Conservation (phyloP, 2,888 invertebrate species). For the Eilema sororculum region DNA sequence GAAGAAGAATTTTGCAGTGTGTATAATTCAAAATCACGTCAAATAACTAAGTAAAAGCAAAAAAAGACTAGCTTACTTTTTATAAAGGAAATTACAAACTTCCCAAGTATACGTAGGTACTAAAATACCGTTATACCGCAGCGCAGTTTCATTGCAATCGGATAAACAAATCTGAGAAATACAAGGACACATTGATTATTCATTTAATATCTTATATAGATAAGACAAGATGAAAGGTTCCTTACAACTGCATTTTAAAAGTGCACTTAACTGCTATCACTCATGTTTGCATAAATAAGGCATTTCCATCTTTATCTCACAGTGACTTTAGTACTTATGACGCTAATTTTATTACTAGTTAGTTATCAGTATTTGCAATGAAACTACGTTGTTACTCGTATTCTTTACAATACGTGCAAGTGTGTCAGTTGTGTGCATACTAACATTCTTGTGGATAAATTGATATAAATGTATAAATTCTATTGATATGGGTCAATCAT, state of each 20-base stretch:
- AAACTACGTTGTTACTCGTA: slow-evolving; percentile 36
- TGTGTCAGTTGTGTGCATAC: slow-evolving; percentile 23
- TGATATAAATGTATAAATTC: not conserved
- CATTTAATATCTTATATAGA: too few species aligned
- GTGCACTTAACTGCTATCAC: not conserved
- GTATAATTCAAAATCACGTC: too few species aligned
- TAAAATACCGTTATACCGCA: too few species aligned
- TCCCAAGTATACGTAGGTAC: too few species aligned
- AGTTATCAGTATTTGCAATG: slow-evolving; percentile 46
- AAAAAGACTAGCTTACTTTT: too few species aligned
- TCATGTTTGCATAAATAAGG: slow-evolving; percentile 23
- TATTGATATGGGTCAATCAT: slow-evolving; percentile 63
- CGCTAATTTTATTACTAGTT: slow-evolving; percentile 29
- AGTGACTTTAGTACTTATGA: slow-evolving; percentile 28
- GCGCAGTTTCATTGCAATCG: not conserved
- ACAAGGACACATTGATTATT: not conserved
- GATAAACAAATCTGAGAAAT: not conserved
- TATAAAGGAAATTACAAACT: too few species aligned
- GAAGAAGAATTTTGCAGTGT: too few species aligned
- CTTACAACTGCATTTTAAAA: not conserved
- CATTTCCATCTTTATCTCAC: slow-evolving; percentile 44
- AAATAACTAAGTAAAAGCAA: too few species aligned
- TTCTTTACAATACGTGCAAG: slow-evolving; percentile 31
- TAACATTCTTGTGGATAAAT: slow-evolving; percentile 8
- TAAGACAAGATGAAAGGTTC: not conserved